phyloP scores from a whole-genome alignment of 2,797 vertebrate genomes.

The Alauda arvensis region DNA sequence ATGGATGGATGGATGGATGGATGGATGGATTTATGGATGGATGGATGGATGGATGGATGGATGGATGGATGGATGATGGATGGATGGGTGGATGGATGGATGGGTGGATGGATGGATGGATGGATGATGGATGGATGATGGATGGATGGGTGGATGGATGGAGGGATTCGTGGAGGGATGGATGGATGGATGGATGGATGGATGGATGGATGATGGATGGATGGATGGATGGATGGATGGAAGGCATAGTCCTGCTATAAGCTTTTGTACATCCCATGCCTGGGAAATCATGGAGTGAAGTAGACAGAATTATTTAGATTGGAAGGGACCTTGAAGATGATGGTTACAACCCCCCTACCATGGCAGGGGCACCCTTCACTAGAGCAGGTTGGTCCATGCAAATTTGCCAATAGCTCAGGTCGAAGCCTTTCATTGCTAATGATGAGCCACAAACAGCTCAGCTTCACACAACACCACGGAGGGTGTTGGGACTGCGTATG shows the following conservation, averaged over 20 bases:
- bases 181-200: not conserved
- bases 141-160: too few species aligned
- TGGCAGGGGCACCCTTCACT: rapidly evolving
- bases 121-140: too few species aligned
- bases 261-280: rapidly evolving
- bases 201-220: not conserved
- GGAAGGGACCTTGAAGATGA: not conserved
- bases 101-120: not conserved
- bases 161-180: too few species aligned
- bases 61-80: not conserved
- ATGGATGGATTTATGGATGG: too few species aligned
- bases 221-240: not conserved
- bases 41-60: not conserved
- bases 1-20: too few species aligned
- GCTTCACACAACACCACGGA: rapidly evolving
- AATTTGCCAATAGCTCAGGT: not conserved
- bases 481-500: not conserved
- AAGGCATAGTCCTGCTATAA: rapidly evolving
- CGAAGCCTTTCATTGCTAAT: not conserved
- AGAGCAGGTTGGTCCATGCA: not conserved
- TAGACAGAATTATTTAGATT: not conserved
- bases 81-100: not conserved
- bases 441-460: rapidly evolving
- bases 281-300: not conserved
- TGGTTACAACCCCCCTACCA: rapidly evolving